A percentile compares a stretch with the other conserved stretches of the same genome.
Conservation (phyloP, 2,113 vertebrate genomes). For the Poeciliopsis prolifica region DNA sequence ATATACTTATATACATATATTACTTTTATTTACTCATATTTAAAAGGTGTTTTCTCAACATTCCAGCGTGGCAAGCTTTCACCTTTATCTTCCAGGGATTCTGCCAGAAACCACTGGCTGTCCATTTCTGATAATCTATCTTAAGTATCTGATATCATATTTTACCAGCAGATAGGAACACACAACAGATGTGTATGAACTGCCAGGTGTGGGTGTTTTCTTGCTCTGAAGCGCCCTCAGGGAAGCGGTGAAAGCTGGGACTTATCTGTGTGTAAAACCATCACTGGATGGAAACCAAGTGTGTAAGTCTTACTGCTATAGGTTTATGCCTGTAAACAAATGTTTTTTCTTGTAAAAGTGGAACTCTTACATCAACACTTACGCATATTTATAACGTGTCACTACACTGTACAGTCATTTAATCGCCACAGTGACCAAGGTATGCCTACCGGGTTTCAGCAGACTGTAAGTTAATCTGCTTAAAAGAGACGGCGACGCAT, state of each 20-base stretch:
- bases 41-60: background rate
- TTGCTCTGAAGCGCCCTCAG: background rate
- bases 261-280: background rate
- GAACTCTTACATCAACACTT: background rate
- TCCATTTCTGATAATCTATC: too few relatives aligned
- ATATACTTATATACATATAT: background rate
- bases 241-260: background rate
- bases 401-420: slow-evolving; percentile 42
- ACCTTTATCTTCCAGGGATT: background rate
- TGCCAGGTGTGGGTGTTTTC: background rate
- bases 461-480: slow-evolving; percentile 78
- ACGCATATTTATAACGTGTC: too few relatives aligned
- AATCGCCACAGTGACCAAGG: slow-evolving; percentile 46
- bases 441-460: slow-evolving; percentile 66
- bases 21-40: background rate
- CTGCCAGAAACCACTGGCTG: background rate
- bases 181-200: background rate
- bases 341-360: slow-evolving; percentile 25
- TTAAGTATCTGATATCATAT: too few relatives aligned
- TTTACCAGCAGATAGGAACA: too few relatives aligned
- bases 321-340: background rate
- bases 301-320: background rate
- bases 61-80: background rate
- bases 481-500: slow-evolving; percentile 67
- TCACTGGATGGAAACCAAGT: background rate